Evolutionary conservation across 2,113 vertebrate genomes (phyloP).

Genomic region (Benitochromis conjunctus): DNA sequence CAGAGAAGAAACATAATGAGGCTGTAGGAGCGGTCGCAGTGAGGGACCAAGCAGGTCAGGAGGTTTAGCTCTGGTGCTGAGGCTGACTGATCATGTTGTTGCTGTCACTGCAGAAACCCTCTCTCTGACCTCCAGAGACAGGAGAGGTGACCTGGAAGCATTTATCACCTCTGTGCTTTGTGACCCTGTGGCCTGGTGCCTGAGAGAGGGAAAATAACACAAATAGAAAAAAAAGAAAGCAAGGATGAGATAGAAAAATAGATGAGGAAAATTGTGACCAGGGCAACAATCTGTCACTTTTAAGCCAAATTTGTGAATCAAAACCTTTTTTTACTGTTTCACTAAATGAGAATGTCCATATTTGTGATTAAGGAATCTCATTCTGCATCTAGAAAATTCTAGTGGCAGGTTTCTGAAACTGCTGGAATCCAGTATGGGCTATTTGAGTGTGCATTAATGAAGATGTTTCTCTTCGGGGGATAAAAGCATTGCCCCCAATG

Average conservation of each 20-base stretch:
- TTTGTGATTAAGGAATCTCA: neutral
- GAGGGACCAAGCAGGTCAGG: slow-evolving; percentile 2
- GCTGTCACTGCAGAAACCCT: slow-evolving; percentile 52
- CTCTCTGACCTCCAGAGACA: slow-evolving; percentile 43
- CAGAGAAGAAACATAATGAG: neutral
- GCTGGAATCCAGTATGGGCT: neutral
- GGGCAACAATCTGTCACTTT: neutral
- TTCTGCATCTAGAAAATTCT: neutral
- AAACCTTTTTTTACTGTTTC: neutral
- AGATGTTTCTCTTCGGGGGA: slow-evolving; percentile 20
- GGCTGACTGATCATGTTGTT: slow-evolving; percentile 57
- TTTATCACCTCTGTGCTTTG: slow-evolving; percentile 59
- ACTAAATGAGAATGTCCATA: neutral
- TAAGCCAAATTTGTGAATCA: neutral
- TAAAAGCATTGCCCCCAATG: neutral
- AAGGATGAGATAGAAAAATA: neutral
- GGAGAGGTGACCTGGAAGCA: slow-evolving; percentile 66
- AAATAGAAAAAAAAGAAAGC: neutral
- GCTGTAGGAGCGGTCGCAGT: neutral
- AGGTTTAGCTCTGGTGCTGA: slow-evolving; percentile 22
- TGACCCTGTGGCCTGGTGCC: slow-evolving; percentile 40
- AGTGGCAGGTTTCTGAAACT: neutral
- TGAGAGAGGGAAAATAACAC: slow-evolving; percentile 2
- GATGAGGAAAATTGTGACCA: neutral
- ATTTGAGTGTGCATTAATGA: neutral